Evolutionary conservation across 2,113 vertebrate species (phyloP), one percentile per base, ranked within the genome.

Genomic region (Labrus mixtus): DNA sequence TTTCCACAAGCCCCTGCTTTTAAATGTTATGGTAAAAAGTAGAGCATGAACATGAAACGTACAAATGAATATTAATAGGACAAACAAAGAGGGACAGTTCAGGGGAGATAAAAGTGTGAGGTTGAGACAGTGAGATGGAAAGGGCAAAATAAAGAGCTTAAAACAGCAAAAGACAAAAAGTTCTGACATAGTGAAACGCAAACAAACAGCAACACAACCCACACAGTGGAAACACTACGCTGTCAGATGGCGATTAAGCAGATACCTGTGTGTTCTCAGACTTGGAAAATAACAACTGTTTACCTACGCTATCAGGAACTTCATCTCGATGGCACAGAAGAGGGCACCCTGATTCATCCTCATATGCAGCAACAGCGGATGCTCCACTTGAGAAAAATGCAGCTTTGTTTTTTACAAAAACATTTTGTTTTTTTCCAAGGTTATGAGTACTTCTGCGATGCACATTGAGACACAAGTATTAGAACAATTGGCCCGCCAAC

Each of bases 221-320:
- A 79, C 81, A 59, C 66, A 73, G 62, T 67, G 43, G 20, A 64
- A 79, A 65, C 54, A 68, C 68, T 73, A 50, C 68, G 66, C 59
- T 46, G 39, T 82, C 73, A 78, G 57, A 82, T 65, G 61, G 63
- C 68, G 41, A 54, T 70, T 74, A 75, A 69, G 57, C 78, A 76
- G 76, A 63, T 68, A 65, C 54, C 62, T 36, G 37, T 67, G 78
- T 67, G 60, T 71, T 57, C 75, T 64, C 58, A 69, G 48, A 81
- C 55, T 67, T 17, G 53, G 73, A 81, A 76, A 73, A 66, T 70
- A 79, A 74, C 72, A 69, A 64, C 78, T 65, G 76, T 78, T 83
- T 78, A 72, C 55, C 54, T 41, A 25, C 67, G 33, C 41, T 50
- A 54, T 76, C 19, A 9, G 63, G 54, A 76, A 66, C 75, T 60